Conservation (phyloP, 2,797 vertebrate genomes). For the Pelochelys cantorii region DNA sequence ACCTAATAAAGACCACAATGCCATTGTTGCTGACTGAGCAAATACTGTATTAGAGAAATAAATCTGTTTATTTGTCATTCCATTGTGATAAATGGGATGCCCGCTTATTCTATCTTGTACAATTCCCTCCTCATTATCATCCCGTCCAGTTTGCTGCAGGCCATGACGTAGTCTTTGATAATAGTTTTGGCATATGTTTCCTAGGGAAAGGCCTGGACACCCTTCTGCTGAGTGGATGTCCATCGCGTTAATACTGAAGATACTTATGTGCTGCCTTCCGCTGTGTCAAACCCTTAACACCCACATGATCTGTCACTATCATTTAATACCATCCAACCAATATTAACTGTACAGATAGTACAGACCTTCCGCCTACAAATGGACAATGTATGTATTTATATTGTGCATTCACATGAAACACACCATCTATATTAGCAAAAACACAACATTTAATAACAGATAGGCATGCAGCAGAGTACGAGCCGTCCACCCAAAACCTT, state of each 20-base stretch:
- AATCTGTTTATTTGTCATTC: constrained; percentile 55
- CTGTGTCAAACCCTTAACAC: constrained; percentile 46
- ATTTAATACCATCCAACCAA: constrained; percentile 41
- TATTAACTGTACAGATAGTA: background rate
- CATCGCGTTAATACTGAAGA: constrained; percentile 62
- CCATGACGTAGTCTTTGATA: constrained; percentile 53
- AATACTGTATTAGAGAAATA: background rate
- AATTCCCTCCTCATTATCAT: constrained; percentile 57
- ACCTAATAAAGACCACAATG: constrained; percentile 59
- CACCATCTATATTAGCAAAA: background rate
- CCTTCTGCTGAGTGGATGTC: constrained; percentile 60
- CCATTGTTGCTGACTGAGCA: constrained; percentile 43
- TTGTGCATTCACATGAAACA: background rate
- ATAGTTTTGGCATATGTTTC: constrained; percentile 74
- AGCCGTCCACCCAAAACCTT: background rate
- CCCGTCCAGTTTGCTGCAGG: constrained; percentile 65
- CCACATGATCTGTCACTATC: constrained; percentile 63
- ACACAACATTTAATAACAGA: rapidly evolving
- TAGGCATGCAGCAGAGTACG: background rate
- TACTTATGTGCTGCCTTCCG: constrained; percentile 57
- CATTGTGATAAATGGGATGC: background rate
- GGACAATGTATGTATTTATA: background rate
- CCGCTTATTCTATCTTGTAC: constrained; percentile 27
- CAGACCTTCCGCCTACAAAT: background rate
- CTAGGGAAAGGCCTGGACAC: constrained; percentile 62